Percentiles rank a stretch among this genome's conserved stretches.
These are phyloP conservation scores for Miniopterus natalensis DNA, from an alignment of 2,113 vertebrate species.

Conservation along the genomic window DNA sequence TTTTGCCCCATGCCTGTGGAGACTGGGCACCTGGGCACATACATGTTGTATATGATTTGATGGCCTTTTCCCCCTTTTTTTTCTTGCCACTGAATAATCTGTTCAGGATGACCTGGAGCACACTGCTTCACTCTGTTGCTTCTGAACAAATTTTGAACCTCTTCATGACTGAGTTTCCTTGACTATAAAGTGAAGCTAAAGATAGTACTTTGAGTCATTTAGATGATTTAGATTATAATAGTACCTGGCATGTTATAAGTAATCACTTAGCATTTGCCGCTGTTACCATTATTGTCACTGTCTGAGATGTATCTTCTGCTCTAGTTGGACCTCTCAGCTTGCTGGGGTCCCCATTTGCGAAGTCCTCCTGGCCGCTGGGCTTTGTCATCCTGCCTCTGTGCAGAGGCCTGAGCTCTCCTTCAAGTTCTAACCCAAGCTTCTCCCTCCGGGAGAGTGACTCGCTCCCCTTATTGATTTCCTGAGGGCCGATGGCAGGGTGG, in stretches of 20 bases:
- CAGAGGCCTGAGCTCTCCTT: neutral
- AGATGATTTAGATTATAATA: neutral
- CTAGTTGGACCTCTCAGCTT: neutral
- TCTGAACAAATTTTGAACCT: neutral
- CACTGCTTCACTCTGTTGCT: neutral
- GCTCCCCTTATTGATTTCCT: neutral
- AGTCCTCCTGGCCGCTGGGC: neutral
- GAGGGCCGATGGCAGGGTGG: accelerated
- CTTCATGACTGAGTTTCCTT: neutral
- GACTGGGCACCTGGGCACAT: accelerated
- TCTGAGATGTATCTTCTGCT: neutral
- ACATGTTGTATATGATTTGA: neutral
- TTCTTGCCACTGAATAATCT: neutral
- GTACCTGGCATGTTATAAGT: too few relatives aligned
- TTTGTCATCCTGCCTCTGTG: neutral
- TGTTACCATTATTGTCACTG: neutral
- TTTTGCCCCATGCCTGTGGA: neutral
- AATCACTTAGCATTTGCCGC: neutral
- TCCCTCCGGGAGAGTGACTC: neutral
- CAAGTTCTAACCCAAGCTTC: neutral
- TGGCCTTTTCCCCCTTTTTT: neutral
- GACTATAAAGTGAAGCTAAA: neutral
- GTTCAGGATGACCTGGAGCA: neutral
- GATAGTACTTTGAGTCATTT: neutral
- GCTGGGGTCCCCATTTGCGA: neutral